Base-by-base conservation (phyloP, 1,140 invertebrate genomes). In the Cydia splendana region DNA sequence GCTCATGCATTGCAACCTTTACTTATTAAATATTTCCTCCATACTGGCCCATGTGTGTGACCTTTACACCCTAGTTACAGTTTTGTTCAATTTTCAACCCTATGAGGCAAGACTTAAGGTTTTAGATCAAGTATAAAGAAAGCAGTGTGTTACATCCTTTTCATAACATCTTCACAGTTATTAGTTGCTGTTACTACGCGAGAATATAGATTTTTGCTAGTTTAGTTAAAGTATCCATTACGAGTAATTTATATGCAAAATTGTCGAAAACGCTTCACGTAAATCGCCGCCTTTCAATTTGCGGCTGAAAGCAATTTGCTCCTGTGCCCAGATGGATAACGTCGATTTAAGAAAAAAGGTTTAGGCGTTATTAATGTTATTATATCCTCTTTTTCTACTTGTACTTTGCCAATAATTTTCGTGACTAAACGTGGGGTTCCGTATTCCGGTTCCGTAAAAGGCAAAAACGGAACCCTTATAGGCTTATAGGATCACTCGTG, bases 171-270 rank as follows among this genome's bases (percentile, higher is more conserved):
- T 62, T 48, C 1, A 62, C 5, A 20, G 57, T 20, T 62, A 62
- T 62, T 62, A 62, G 57, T 62, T 20, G 53, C 53, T 20, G 57
- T 62, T 62, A 62, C 57, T 62, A 62, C 57, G 57, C 10, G 20
- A 62, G 57, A 62, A 62, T 62, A 62, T 24, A 62, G 18, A 62
- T 62, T 62, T 62, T 62, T 12, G 20, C 57, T 62, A 62, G 57
- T 62, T 62, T 62, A n/a, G 15, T 18, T 18, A 18, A 53, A 18
- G 51, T 53, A 53, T 57, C 53, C 15, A 57, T 62, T 24, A 62
- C 24, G 20, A 62, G 57, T 62, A 20, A 62, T 62, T 62, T 62
- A 62, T 62, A 62, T 62, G 57, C 57, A 62, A 62, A 62, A 62
- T 62, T 62, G 57, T 62, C 57, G 57, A 62, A 62, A 62, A 62